Base-by-base conservation (phyloP, 1,140 invertebrate species). In the Caenorhabditis briggsae region DNA sequence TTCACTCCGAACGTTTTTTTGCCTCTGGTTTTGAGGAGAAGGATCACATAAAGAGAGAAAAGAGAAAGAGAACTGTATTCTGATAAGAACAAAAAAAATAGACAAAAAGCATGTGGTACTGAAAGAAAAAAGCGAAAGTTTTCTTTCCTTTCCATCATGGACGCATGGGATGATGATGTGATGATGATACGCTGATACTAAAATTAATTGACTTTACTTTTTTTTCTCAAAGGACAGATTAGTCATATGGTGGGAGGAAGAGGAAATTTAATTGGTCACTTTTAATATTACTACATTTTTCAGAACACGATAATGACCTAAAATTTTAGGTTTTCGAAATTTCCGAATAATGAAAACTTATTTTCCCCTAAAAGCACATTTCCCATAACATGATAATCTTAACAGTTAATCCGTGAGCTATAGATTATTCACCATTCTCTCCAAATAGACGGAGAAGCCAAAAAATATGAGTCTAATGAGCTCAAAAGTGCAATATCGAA, bases 1-100 rank as follows among this genome's bases (percentile, higher is more conserved):
- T 78, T 78, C 70, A 50, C 70, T 78, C 70, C 46, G 70, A 78
- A 78, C 70, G 70, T 78, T 50, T 78, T 78, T 78, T 78, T 43
- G 9, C 12, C 18, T 11, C 11, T 50, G 61, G 61, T 65, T 65
- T 65, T 18, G 18, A 23, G 2, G 25, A 25, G 65, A 41, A 50
- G 70, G 70, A 50, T 78, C 70, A 78, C 23, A 78, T 48, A 23
- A n/a, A 78, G 33, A 33, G 33, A 33, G 3, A 33, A 33, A 33
- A 33, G 33, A 33, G 33, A 33, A 33, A 33, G 33, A 33, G 33
- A 11, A 78, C n/a, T 78, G 46, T 78, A 50, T 78, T n/a, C 16
- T 78, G 70, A 78, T 78, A 78, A 78, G 33, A 78, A 53, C 20
- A 50, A 25, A 25, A 46, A 43, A 48, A 18, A 74, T 23, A n/a